Evolutionary conservation across 2,113 vertebrate genomes (phyloP).

Genomic region (Cisticola juncidis): DNA sequence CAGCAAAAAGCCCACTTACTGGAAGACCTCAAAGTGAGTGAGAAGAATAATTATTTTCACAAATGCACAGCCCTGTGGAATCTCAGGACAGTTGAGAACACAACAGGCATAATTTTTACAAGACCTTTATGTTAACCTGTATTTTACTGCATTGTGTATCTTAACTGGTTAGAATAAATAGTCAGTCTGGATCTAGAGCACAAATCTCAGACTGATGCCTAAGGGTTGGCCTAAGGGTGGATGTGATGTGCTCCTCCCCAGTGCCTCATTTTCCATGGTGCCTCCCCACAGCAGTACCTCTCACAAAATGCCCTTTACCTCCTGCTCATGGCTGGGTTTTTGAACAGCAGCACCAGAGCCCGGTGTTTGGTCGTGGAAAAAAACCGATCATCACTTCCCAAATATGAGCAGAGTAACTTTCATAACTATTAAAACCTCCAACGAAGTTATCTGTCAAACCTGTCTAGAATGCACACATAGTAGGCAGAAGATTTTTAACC

Average conservation of each 20-base stretch:
- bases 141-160: background rate
- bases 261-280: background rate
- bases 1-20: background rate
- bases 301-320: background rate
- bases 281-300: background rate
- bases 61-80: background rate
- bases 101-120: background rate
- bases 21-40: background rate
- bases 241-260: background rate
- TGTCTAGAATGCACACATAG: background rate
- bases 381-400: background rate
- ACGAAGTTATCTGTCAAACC: background rate
- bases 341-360: background rate
- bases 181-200: background rate
- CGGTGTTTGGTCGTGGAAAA: background rate
- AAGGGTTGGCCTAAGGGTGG: background rate
- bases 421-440: background rate
- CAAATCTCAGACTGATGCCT: background rate
- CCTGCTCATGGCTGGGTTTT: background rate
- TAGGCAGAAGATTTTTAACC: background rate
- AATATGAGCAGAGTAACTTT: background rate
- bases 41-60: background rate
- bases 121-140: background rate
- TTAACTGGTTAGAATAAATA: background rate
- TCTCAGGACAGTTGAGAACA: background rate